phyloP scores from a whole-genome alignment of 2,888 invertebrate species.

The Helleia helle region DNA sequence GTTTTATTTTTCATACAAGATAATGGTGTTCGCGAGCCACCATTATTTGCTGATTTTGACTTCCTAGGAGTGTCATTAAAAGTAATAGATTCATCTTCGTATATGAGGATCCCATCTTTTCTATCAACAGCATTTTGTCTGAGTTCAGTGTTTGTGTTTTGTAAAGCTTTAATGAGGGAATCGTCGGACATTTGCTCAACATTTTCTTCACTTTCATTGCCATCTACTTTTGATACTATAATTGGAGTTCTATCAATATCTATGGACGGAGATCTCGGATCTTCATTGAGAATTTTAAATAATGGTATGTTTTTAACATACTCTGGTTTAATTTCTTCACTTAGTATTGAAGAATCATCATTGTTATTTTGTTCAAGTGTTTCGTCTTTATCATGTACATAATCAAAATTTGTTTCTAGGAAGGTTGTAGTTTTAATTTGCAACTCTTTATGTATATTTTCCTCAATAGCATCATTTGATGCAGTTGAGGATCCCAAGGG shows the following conservation, averaged over 20 bases:
- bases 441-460: constrained; percentile 36
- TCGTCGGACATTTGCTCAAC: constrained; percentile 67
- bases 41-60: constrained; percentile 40
- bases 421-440: constrained; percentile 51
- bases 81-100: constrained; percentile 65
- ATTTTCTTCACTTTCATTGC: constrained; percentile 35
- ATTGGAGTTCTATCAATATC: constrained; percentile 68
- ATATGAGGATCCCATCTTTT: constrained; percentile 69
- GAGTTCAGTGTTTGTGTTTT: constrained; percentile 48
- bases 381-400: constrained; percentile 48
- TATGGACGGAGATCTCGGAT: constrained; percentile 63
- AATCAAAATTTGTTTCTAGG: constrained; percentile 77
- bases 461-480: constrained; percentile 52
- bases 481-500: constrained; percentile 57
- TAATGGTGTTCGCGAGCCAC: constrained; percentile 57
- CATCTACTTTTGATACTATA: constrained; percentile 41
- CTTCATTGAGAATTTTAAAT: constrained; percentile 45
- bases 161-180: constrained; percentile 53
- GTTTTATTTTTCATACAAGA: constrained; percentile 67
- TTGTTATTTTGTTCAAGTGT: constrained; percentile 33
- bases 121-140: constrained; percentile 36
- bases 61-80: constrained; percentile 49
- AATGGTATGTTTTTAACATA: constrained; percentile 28
- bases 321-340: constrained; percentile 5
- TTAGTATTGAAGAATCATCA: constrained; percentile 9